Evolutionary conservation across 2,888 invertebrate genomes (phyloP).

Genomic region (Rambutsinella grinnellia): DNA sequence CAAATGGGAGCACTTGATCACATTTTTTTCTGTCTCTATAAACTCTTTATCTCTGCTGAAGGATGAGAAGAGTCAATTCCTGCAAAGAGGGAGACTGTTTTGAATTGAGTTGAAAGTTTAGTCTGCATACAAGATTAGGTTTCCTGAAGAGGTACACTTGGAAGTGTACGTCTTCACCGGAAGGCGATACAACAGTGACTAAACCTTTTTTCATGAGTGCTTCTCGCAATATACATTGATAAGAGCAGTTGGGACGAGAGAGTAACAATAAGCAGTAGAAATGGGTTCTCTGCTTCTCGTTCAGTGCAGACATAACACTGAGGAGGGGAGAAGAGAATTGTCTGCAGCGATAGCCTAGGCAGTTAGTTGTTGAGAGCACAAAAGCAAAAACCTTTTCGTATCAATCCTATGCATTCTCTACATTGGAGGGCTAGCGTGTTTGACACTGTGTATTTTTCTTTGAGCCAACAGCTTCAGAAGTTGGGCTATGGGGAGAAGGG

Average conservation of each 20-base stretch:
- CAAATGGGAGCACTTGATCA: too few species aligned
- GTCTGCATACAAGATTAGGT: too few species aligned
- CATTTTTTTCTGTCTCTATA: constrained; percentile 10
- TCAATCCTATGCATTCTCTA: too few species aligned
- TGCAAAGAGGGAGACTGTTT: neutral
- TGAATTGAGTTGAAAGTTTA: constrained; percentile 1
- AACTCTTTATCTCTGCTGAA: neutral
- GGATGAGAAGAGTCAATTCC: neutral
- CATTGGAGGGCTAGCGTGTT: too few species aligned
- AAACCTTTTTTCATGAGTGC: constrained; percentile 27
- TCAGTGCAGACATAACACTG: neutral
- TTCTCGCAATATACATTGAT: constrained; percentile 14
- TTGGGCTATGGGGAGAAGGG: neutral
- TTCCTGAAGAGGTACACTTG: constrained; percentile 48
- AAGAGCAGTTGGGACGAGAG: neutral
- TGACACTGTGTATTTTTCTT: neutral
- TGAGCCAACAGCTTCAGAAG: neutral
- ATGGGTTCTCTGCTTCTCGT: neutral
- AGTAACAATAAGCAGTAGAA: neutral
- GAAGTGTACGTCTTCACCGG: constrained; percentile 58
- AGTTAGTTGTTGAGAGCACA: neutral
- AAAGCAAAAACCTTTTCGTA: too few species aligned
- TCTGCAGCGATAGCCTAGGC: neutral
- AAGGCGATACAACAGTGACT: constrained; percentile 60
- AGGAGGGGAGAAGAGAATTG: neutral